Base-by-base conservation (phyloP, 2,113 vertebrate genomes). In the Hydrolagus affinis region DNA sequence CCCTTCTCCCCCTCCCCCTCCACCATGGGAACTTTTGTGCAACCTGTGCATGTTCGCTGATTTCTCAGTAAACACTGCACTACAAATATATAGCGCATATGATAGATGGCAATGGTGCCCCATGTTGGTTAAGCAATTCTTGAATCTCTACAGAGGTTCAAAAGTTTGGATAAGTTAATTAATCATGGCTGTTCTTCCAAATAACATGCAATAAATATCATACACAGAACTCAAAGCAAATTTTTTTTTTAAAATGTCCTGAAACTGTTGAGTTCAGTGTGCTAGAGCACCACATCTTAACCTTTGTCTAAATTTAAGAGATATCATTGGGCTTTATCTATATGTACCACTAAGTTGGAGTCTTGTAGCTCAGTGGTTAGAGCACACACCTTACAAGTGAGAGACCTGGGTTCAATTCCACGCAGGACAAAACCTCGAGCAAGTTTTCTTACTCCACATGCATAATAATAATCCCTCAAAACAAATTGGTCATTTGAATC, bases 321-420 rank as follows among this genome's bases (percentile, higher is more conserved):
- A 83, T 83, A 25, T 28, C 60, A 21, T 83, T 28, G 10, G 19
- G 19, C 8, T 25, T 83, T 83, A 83, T 83, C 62, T 21, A 30
- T 83, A 83, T 83, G 64, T 83, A 83, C 28, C 78, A 83, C 25
- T 30, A 44, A 44, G n/a, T n/a, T n/a, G n/a, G n/a, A n/a, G n/a
- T n/a, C n/a, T n/a, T n/a, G n/a, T n/a, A n/a, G n/a, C n/a, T n/a
- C n/a, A n/a, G n/a, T n/a, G n/a, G n/a, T n/a, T n/a, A n/a, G n/a
- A n/a, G n/a, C n/a, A n/a, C n/a, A n/a, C n/a, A n/a, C n/a, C n/a
- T n/a, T n/a, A n/a, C n/a, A n/a, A n/a, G n/a, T n/a, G n/a, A n/a
- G n/a, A n/a, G n/a, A n/a, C n/a, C n/a, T n/a, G n/a, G n/a, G n/a
- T n/a, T n/a, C n/a, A n/a, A n/a, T n/a, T n/a, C n/a, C n/a, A n/a